Evolutionary conservation across 1,140 invertebrate species (phyloP), one percentile per base, ranked within the genome.

Genomic region (Pseudomyrmex sp.): DNA sequence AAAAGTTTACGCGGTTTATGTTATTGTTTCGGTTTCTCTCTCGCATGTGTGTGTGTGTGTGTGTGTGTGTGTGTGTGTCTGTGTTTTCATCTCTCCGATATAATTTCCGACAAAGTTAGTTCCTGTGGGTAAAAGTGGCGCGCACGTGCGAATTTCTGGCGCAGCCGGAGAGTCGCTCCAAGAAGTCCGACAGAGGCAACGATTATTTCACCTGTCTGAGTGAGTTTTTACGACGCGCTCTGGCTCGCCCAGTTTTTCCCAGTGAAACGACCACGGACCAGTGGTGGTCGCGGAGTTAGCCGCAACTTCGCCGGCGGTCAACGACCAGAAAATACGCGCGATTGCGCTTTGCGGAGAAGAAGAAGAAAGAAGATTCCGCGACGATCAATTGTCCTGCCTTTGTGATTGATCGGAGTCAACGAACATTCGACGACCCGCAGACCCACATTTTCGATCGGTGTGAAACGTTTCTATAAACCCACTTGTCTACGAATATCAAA

Each of bases 211-310:
- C 84, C 72, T 18, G 86, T 82, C 89, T 84, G 85, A 85, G 90
- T 91, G 66, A 91, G 91, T 92, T 92, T 92, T 92, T 92, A 88
- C 80, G 58, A 70, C 70, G 66, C 48, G 86, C 68, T 52, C 89
- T 83, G 87, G 84, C 80, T 85, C 83, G 83, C 89, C 92, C 86
- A 91, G 91, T 91, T 91, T 92, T 92, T 92, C 90, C 86, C 90
- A 46, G 76, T 70, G 63, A 58, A 62, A 52, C 73, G 26, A 15
- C 26, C 20, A 1, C 50, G 12, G n/a, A n/a, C n/a, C n/a, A n/a
- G 74, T 44, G 59, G 2, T 68, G 35, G 66, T 72, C 84, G 68
- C 62, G 59, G 56, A 75, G 70, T 56, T 13, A 35, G 50, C 85
- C 83, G 84, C 75, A 82, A 88, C 87, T 66, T 88, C 65, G 72